phyloP scores from a whole-genome alignment of 2,113 vertebrate species.

The Ctenodactylus gundi region DNA sequence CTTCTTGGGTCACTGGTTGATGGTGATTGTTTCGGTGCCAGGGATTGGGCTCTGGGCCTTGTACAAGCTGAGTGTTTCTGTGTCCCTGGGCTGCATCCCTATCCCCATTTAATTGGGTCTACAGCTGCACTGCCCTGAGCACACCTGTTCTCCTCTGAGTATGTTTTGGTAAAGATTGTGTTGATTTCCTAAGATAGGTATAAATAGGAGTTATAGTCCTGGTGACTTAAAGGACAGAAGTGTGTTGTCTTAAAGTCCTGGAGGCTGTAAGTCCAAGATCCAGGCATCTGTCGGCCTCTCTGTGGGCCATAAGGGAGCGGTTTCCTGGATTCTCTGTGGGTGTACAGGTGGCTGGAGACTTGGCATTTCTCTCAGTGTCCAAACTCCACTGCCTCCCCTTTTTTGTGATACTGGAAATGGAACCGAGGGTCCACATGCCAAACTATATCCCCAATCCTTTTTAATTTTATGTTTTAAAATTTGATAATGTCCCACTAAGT shows the following conservation, averaged over 20 bases:
- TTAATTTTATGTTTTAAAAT: no score
- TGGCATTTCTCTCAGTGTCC: no score
- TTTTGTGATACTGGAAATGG: no score
- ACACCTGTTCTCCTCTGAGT: no score
- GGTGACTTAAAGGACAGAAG: rapidly evolving
- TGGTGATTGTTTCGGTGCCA: not conserved
- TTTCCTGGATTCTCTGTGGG: no score
- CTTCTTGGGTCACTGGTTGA: not conserved
- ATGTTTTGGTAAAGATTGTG: not conserved
- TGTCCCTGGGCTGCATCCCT: not conserved
- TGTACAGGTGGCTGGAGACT: rapidly evolving
- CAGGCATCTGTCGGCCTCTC: not conserved
- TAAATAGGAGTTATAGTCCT: not conserved
- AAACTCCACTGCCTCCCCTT: no score
- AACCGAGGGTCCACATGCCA: no score
- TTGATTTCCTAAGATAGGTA: not conserved
- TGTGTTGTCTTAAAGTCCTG: not conserved
- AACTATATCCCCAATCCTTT: no score
- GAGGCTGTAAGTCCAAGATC: not conserved
- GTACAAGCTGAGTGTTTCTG: not conserved
- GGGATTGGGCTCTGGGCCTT: not conserved
- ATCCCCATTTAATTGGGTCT: not conserved
- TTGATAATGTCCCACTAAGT: no score
- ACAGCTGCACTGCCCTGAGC: no score
- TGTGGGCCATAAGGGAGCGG: not conserved